Percentiles rank a stretch among this genome's conserved stretches.
Evolutionary conservation across 2,888 invertebrate species (phyloP).

Genomic region (Linnaemya vulpina): DNA sequence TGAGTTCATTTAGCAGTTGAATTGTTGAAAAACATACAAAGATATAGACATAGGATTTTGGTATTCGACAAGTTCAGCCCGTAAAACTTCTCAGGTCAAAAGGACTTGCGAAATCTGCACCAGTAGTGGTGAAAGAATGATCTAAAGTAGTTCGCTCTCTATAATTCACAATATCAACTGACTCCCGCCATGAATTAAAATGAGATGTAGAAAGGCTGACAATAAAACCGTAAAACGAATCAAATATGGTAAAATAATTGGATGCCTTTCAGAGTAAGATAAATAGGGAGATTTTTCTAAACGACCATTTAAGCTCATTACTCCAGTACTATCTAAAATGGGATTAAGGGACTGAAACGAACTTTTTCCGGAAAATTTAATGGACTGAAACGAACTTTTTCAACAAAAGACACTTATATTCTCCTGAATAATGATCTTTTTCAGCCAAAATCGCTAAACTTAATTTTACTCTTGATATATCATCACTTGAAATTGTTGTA

Average conservation of each 20-base stretch:
- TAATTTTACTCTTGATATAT: too few species aligned
- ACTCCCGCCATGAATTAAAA: too few species aligned
- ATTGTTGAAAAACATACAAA: too few species aligned
- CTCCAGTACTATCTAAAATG: neutral
- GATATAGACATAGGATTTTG: too few species aligned
- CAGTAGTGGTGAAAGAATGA: too few species aligned
- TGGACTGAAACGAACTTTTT: neutral
- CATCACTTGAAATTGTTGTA: too few species aligned
- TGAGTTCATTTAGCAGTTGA: too few species aligned
- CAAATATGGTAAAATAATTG: neutral
- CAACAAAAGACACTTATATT: too few species aligned
- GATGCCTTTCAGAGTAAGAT: neutral
- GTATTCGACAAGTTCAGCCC: too few species aligned
- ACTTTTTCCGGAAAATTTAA: neutral
- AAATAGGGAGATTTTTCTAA: neutral
- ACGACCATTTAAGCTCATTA: slow-evolving; percentile 2
- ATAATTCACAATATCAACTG: neutral
- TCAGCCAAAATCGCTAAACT: neutral
- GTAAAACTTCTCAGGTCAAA: too few species aligned
- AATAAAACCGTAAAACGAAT: neutral
- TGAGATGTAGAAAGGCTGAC: neutral
- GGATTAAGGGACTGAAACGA: neutral
- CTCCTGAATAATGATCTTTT: neutral
- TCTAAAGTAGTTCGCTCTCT: too few species aligned
- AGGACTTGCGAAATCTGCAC: too few species aligned